These are phyloP conservation scores for Equus quagga DNA, from an alignment of 2,113 vertebrate species.

Conservation along the genomic window DNA sequence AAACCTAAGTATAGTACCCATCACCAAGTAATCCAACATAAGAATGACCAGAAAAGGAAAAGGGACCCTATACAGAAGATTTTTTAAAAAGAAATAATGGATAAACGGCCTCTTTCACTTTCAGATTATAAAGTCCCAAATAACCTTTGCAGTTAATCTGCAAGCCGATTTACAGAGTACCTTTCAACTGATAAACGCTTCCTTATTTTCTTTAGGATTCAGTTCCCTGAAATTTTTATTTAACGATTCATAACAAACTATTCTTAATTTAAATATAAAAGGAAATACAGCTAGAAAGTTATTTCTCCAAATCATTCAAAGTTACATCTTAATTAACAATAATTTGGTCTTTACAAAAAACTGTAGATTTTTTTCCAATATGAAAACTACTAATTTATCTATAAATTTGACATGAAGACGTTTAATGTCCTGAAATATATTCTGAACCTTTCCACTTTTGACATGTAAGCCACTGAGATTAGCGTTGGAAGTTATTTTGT, in stretches of 20 bases:
- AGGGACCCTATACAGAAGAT: background rate
- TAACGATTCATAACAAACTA: background rate
- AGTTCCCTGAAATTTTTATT: constrained; percentile 6
- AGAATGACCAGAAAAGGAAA: constrained; percentile 34
- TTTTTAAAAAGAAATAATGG: background rate
- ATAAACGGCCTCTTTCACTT: constrained; percentile 32
- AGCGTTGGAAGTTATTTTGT: constrained; percentile 36
- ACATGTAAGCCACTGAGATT: constrained; percentile 60
- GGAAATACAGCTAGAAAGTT: background rate
- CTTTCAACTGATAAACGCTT: constrained; percentile 54
- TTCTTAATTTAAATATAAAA: constrained; percentile 44
- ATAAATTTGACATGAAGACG: constrained; percentile 36
- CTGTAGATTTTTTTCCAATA: constrained; percentile 54
- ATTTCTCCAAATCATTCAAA: background rate
- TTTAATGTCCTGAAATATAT: background rate
- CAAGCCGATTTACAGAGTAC: background rate
- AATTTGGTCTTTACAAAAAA: constrained; percentile 74
- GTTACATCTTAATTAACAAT: constrained; percentile 66
- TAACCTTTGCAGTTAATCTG: constrained; percentile 64
- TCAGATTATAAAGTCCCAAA: constrained; percentile 51
- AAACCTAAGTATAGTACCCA: background rate
- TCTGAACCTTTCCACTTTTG: constrained; percentile 35
- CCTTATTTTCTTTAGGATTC: constrained; percentile 68
- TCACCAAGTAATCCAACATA: background rate
- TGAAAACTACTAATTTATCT: constrained; percentile 67